Conservation (phyloP, 2,797 vertebrate genomes). For the Furcifer pardalis region DNA sequence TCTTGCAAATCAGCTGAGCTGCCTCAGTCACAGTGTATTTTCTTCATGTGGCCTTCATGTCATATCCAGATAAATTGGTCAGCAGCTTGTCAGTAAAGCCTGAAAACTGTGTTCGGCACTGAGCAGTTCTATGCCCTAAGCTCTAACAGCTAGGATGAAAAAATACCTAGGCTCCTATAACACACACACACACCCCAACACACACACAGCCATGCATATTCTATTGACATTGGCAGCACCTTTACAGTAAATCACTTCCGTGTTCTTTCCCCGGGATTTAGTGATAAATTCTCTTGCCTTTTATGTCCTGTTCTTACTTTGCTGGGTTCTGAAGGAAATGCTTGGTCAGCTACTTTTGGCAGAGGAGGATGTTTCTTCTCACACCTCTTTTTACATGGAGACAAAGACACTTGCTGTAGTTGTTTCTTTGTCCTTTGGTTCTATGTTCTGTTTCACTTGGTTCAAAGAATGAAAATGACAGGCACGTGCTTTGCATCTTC, state of each 20-base stretch:
- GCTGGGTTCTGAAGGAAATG: not conserved
- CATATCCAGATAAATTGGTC: conserved; percentile 1
- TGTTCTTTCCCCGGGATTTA: conserved; percentile 16
- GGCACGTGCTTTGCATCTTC: conserved; percentile 12
- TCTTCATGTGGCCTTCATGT: not conserved
- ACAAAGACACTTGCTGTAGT: not conserved
- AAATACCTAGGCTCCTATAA: not conserved
- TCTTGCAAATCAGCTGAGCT: conserved; percentile 34
- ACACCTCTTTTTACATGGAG: conserved; percentile 1
- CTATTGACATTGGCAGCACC: conserved; percentile 36
- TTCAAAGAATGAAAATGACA: conserved; percentile 35
- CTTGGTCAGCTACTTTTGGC: conserved; percentile 16
- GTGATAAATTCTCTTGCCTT: conserved; percentile 24
- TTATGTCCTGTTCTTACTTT: conserved; percentile 16
- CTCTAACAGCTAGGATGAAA: conserved; percentile 16
- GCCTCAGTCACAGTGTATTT: conserved; percentile 21
- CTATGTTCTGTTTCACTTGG: conserved; percentile 6
- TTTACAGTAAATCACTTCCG: conserved; percentile 30
- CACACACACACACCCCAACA: no score
- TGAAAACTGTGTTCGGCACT: conserved; percentile 33
- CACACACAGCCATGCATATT: conserved; percentile 16
- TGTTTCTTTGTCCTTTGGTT: not conserved
- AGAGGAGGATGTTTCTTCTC: conserved; percentile 15
- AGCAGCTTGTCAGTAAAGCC: not conserved
- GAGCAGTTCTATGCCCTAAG: not conserved